Percentiles rank a stretch among this genome's conserved stretches.
Conservation (phyloP, 2,113 vertebrate species). For the Crotalus viridis region DNA sequence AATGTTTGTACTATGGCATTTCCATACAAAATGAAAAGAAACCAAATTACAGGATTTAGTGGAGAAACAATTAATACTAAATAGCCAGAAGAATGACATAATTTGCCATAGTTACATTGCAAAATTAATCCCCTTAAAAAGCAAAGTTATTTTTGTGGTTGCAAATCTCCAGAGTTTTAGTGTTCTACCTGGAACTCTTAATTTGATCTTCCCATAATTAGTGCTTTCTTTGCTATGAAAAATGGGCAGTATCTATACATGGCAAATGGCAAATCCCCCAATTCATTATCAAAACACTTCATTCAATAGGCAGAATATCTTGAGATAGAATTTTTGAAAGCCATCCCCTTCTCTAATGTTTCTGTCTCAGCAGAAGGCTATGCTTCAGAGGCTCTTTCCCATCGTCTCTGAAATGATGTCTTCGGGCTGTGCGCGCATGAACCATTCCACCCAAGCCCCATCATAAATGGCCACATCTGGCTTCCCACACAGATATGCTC, state of each 20-base stretch:
- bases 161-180: background rate
- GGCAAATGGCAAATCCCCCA: constrained; percentile 5
- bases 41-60: background rate
- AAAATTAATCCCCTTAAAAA: constrained; percentile 30
- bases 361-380: background rate
- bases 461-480: constrained; percentile 82
- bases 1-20: background rate
- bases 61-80: constrained; percentile 12
- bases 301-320: background rate
- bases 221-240: background rate
- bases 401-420: constrained; percentile 83
- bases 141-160: background rate
- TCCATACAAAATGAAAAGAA: background rate
- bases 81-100: background rate
- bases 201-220: constrained; percentile 14
- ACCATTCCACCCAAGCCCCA: constrained; percentile 94
- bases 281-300: constrained; percentile 20
- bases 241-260: constrained; percentile 18
- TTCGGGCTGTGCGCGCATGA: constrained; percentile 81
- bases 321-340: constrained; percentile 27
- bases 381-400: constrained; percentile 73
- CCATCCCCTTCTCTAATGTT: constrained; percentile 29
- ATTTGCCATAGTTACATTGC: constrained; percentile 18
- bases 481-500: constrained; percentile 85
- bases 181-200: constrained; percentile 4